Evolutionary conservation across 2,888 invertebrate genomes (phyloP), one percentile per base, ranked within the genome.

Genomic region (Amphimallon solstitiale): DNA sequence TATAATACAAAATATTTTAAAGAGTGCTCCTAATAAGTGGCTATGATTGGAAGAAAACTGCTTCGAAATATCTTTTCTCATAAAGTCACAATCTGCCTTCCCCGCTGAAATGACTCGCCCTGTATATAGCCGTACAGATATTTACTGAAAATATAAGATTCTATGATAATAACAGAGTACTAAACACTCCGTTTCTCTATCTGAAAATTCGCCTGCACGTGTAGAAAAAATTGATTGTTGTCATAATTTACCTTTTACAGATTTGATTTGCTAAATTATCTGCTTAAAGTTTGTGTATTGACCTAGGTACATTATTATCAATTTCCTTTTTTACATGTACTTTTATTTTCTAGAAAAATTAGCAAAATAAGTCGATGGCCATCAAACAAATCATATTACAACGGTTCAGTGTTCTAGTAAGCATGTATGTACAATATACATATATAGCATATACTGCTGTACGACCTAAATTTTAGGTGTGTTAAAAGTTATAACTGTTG

Each of bases 161-260:
- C 9, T 40, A 40, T 40, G 40, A n/a, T 46, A 48, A 48, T 48
- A 10, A 48, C n/a, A n/a, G n/a, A 23, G 14, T 12, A 23, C 14
- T 29, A 12, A 21, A 21, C 19, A n/a, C 6, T 10, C 12, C 23
- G 9, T 29, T 29, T 29, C 29, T 29, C 29, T 12, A 12, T 23
- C n/a, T 12, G 2, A 14, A 48, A 29, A 48, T 48, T 5, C 48
- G n/a, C 12, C 23, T n/a, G 5, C 2, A 9, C 29, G 29, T 29
- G 29, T 29, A 29, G 29, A 29, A 29, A 29, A 29, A 29, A 29
- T 29, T 17, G 45, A 45, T 48, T 48, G 23, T 23, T 48, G 2
- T 48, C 48, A 48, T 48, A 48, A 48, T 48, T 48, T 48, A 48
- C 48, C 12, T 23, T 48, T 23, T 17, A n/a, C 21, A 48, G 12